Evolutionary conservation across 1,140 invertebrate genomes (phyloP).

Genomic region (Apolygus lucorum): DNA sequence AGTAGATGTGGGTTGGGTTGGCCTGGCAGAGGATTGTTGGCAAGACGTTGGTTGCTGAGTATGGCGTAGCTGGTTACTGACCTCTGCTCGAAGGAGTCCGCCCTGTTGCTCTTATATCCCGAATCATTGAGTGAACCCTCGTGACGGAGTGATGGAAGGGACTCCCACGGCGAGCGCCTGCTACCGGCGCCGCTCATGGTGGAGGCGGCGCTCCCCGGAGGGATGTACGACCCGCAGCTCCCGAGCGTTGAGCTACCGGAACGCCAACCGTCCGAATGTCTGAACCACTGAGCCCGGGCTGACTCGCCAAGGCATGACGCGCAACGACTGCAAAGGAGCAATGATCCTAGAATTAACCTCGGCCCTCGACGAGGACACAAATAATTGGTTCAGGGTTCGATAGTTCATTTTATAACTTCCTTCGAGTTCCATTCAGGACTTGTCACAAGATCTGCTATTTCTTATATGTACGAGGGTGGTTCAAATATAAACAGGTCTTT

Average conservation of each 20-base stretch:
- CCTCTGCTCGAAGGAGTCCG: slow-evolving; percentile 77
- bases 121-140: slow-evolving; percentile 74
- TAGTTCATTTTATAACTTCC: too few relatives aligned
- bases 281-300: slow-evolving; percentile 73
- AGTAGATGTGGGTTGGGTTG: neutral
- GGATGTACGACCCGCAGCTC: slow-evolving; percentile 43
- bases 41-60: neutral
- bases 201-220: slow-evolving; percentile 25
- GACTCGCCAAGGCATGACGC: slow-evolving; percentile 76
- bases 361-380: too few relatives aligned
- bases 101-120: slow-evolving; percentile 72
- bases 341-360: too few relatives aligned
- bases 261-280: slow-evolving; percentile 77
- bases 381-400: too few relatives aligned
- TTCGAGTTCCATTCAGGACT: too few relatives aligned
- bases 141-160: slow-evolving; percentile 67
- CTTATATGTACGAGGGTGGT: too few relatives aligned
- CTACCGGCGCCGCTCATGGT: slow-evolving; percentile 40
- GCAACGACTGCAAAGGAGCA: slow-evolving; percentile 46
- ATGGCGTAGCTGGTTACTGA: too few relatives aligned
- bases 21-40: neutral
- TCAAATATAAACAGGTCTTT: too few relatives aligned
- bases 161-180: slow-evolving; percentile 73
- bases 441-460: too few relatives aligned
- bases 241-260: slow-evolving; percentile 63